phyloP scores from a whole-genome alignment of 1,140 invertebrate genomes.

The Periplaneta americana region DNA sequence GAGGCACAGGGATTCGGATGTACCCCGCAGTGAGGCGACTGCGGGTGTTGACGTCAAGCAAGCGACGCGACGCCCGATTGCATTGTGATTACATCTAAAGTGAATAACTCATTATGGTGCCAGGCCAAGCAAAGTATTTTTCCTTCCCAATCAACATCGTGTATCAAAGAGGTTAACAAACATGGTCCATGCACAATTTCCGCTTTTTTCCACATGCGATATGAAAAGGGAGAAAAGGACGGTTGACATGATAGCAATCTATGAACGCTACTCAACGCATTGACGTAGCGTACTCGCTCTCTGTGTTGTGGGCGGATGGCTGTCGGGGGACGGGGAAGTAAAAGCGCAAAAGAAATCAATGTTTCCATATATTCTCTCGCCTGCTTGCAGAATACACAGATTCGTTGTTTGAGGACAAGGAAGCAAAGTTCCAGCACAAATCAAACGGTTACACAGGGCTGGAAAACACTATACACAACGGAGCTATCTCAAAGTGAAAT shows the following conservation, averaged over 20 bases:
- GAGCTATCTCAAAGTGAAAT: not conserved
- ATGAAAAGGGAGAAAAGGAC: not conserved
- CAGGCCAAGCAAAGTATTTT: not conserved
- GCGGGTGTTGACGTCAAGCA: not conserved
- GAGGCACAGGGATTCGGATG: no score
- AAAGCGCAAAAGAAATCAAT: not conserved
- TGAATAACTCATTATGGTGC: not conserved
- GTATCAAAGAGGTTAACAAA: not conserved
- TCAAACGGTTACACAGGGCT: not conserved
- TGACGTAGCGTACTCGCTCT: not conserved
- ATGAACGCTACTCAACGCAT: not conserved
- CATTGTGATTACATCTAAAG: not conserved
- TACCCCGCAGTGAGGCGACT: not conserved
- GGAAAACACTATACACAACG: not conserved
- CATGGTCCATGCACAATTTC: no score
- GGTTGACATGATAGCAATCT: not conserved
- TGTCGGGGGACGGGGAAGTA: not conserved
- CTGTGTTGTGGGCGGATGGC: not conserved
- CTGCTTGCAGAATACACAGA: no score
- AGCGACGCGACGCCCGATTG: not conserved
- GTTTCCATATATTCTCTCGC: no score
- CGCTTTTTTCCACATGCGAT: not conserved
- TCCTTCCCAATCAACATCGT: not conserved
- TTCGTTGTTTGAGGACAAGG: not conserved
- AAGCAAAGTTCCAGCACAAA: not conserved